phyloP scores from a whole-genome alignment of 2,888 invertebrate genomes.

The Busseola fusca region DNA sequence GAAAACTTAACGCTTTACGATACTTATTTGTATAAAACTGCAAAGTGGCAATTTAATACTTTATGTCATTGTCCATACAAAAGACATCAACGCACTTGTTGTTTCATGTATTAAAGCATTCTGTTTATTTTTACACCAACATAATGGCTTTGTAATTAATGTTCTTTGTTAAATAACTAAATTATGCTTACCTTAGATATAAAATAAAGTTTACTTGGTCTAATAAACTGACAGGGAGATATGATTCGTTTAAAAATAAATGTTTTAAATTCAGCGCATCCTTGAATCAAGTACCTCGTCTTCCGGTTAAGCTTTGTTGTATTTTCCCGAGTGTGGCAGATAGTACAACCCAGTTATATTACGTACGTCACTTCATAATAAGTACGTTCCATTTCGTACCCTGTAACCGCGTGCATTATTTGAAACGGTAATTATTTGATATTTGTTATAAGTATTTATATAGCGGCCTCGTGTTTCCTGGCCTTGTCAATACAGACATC shows the following conservation, averaged over 20 bases:
- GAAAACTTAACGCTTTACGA: slow-evolving; percentile 47
- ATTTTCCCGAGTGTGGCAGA: slow-evolving; percentile 18
- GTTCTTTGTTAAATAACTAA: slow-evolving; percentile 37
- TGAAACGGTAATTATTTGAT: slow-evolving; percentile 65
- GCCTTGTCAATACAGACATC: slow-evolving; percentile 81
- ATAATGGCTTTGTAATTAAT: slow-evolving; percentile 29
- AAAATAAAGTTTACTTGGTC: slow-evolving; percentile 20
- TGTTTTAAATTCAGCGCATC: slow-evolving; percentile 47
- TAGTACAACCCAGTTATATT: slow-evolving; percentile 3
- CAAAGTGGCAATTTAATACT: slow-evolving; percentile 5
- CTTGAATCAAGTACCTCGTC: slow-evolving; percentile 44
- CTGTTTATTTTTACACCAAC: slow-evolving; percentile 18
- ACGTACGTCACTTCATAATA: slow-evolving; percentile 45
- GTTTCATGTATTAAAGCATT: slow-evolving; percentile 8
- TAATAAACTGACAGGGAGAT: slow-evolving; percentile 27
- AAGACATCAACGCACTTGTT: slow-evolving; percentile 67
- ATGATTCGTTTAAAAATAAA: slow-evolving; percentile 27
- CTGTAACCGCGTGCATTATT: slow-evolving; percentile 55
- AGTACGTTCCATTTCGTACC: slow-evolving; percentile 57
- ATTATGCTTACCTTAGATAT: slow-evolving; percentile 22
- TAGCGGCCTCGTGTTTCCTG: slow-evolving; percentile 67
- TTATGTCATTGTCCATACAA: slow-evolving; percentile 51
- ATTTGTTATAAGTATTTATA: slow-evolving; percentile 64
- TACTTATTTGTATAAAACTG: slow-evolving; percentile 23
- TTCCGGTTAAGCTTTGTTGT: slow-evolving; percentile 42